phyloP scores from a whole-genome alignment of 2,888 invertebrate species.

The Clanis bilineata region DNA sequence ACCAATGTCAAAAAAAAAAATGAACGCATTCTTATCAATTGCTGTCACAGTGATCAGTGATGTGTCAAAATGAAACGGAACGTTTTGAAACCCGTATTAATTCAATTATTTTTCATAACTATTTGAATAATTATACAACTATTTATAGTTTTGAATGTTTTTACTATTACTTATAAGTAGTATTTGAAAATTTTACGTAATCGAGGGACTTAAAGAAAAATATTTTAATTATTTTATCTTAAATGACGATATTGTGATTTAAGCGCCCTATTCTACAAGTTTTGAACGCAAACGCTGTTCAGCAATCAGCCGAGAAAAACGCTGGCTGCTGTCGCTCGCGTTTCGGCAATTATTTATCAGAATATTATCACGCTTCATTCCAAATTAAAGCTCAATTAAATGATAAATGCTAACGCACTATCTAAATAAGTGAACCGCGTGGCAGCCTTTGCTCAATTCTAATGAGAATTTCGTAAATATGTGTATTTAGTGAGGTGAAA shows the following conservation, averaged over 20 bases:
- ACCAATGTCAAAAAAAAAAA: neutral
- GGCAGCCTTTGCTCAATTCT: conserved; percentile 22
- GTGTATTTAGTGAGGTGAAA: conserved; percentile 41
- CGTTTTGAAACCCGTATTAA: conserved; percentile 5
- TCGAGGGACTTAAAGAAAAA: too few species aligned
- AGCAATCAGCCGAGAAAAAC: conserved; percentile 23
- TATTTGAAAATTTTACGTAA: too few species aligned
- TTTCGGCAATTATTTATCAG: conserved; percentile 17
- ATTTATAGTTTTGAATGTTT: too few species aligned
- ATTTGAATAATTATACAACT: too few species aligned
- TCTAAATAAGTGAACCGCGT: conserved; percentile 13
- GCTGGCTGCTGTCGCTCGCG: conserved; percentile 19
- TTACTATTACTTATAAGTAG: too few species aligned
- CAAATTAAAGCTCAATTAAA: conserved; percentile 32
- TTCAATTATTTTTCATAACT: too few species aligned
- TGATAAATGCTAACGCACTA: conserved; percentile 32
- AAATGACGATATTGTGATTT: too few species aligned
- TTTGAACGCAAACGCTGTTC: conserved; percentile 17
- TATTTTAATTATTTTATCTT: too few species aligned
- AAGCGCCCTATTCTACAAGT: neutral
- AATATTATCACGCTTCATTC: conserved; percentile 34
- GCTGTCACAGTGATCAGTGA: neutral
- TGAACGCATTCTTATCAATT: conserved; percentile 22
- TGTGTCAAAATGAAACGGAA: conserved; percentile 4
- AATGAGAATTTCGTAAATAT: conserved; percentile 24